Evolutionary conservation across 2,888 invertebrate species (phyloP).

Genomic region (Muschampia plurimacula): DNA sequence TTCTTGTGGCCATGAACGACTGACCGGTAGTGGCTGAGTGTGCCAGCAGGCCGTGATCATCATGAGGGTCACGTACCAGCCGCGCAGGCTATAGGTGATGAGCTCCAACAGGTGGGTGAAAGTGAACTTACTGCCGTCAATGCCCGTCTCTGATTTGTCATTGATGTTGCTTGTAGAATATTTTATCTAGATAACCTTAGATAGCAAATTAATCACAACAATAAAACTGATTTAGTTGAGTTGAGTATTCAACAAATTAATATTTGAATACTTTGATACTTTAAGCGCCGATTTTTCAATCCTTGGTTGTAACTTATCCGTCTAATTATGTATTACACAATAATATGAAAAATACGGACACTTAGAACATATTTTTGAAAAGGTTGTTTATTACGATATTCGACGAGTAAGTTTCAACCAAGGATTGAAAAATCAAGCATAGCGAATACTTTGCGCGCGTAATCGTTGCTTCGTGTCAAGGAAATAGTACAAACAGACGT

Average conservation of each 20-base stretch:
- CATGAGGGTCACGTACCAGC: slow-evolving; percentile 63
- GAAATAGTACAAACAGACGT: not conserved
- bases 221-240: not conserved
- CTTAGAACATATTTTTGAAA: too few relatives aligned
- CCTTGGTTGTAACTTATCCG: too few relatives aligned
- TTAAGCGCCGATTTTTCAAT: too few relatives aligned
- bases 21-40: slow-evolving; percentile 51
- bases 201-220: not conserved
- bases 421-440: too few relatives aligned
- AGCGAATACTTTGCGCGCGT: too few relatives aligned
- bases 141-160: slow-evolving; percentile 12
- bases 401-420: too few relatives aligned
- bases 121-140: slow-evolving; percentile 52
- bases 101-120: slow-evolving; percentile 54
- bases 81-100: slow-evolving; percentile 51
- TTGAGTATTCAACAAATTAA: not conserved
- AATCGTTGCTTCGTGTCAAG: not conserved
- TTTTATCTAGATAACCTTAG: slow-evolving; percentile 8
- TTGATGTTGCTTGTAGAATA: slow-evolving; percentile 23
- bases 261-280: not conserved
- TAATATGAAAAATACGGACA: too few relatives aligned
- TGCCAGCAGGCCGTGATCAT: slow-evolving; percentile 68
- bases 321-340: too few relatives aligned
- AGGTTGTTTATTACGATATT: too few relatives aligned
- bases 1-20: slow-evolving; percentile 68